Percentiles rank a stretch among this genome's conserved stretches.
These are phyloP conservation scores for Sialis fuliginosa DNA, from an alignment of 2,888 invertebrate species.

Conservation along the genomic window DNA sequence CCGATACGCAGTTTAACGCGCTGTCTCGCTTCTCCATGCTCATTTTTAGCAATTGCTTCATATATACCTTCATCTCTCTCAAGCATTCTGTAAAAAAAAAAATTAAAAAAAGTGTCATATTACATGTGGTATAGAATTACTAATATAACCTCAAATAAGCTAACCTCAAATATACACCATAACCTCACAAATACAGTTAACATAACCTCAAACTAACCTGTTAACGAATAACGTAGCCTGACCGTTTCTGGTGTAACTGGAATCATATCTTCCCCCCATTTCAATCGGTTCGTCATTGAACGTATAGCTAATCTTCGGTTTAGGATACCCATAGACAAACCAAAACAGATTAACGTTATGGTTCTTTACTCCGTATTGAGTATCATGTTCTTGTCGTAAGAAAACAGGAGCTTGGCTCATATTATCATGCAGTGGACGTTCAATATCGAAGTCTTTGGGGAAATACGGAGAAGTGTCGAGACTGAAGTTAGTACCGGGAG, in stretches of 20 bases:
- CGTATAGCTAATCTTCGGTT: constrained; percentile 80
- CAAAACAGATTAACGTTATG: constrained; percentile 81
- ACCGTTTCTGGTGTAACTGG: constrained; percentile 76
- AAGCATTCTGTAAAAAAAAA: constrained; percentile 43
- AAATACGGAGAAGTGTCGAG: constrained; percentile 75
- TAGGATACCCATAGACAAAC: constrained; percentile 93
- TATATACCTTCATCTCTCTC: constrained; percentile 87
- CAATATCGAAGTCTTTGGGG: constrained; percentile 84
- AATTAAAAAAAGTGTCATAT: neutral
- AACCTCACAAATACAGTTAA: neutral
- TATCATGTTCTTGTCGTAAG: constrained; percentile 69
- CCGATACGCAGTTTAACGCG: constrained; percentile 73
- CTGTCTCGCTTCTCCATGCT: constrained; percentile 84
- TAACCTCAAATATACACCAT: neutral
- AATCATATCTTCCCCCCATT: constrained; percentile 68
- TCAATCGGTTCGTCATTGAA: constrained; percentile 72
- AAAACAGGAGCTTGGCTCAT: constrained; percentile 75
- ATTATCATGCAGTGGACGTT: constrained; percentile 68
- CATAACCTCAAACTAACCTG: constrained; percentile 33
- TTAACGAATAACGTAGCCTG: constrained; percentile 81
- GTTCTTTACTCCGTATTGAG: constrained; percentile 82
- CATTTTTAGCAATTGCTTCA: constrained; percentile 86
- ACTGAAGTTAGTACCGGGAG: constrained; percentile 64
- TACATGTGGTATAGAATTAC: neutral
- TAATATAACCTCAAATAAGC: neutral